These are phyloP conservation scores for silkworm (Bombyx mori) DNA, from an alignment of 1,140 invertebrate species.

Conservation along the genomic window ASM3026992v2 NC_085118.1:4289501-4290000, in stretches of 20 bases:
- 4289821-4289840: too few species aligned
- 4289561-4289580: conserved; percentile 10
- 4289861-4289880: too few species aligned
- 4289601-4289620: conserved; percentile 7
- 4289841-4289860: too few species aligned
- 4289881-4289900: too few species aligned
- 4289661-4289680: not conserved
- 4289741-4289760: too few species aligned
- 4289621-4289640: conserved; percentile 7
- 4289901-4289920: too few species aligned
- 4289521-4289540: conserved; percentile 12
- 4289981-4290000: too few species aligned
- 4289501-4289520: conserved; percentile 13
- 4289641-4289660: not conserved
- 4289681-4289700: not conserved
- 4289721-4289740: too few species aligned
- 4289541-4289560: conserved; percentile 10
- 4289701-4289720: not conserved
- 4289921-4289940: too few species aligned
- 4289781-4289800: not conserved
- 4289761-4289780: not conserved
- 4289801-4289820: not conserved
- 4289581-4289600: conserved; percentile 11
- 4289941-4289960: too few species aligned
- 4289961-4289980: too few species aligned